Conservation (phyloP, 2,888 invertebrate genomes). For the Cyclophora albipunctata region DNA sequence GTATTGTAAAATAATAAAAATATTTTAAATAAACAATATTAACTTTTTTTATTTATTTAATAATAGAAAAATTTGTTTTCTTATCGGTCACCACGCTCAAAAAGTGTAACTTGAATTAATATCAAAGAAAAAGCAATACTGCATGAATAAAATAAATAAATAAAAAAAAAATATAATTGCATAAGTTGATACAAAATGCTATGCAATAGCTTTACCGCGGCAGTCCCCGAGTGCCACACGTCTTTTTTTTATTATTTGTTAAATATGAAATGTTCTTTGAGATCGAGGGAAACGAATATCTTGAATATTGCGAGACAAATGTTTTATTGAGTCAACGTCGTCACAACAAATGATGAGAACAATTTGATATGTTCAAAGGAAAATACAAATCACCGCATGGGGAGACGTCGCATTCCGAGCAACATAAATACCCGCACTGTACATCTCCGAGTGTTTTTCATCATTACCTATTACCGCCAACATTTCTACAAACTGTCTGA, state of each 20-base stretch:
- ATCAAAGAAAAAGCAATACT: too few species aligned
- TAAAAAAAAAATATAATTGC: too few species aligned
- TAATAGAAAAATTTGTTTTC: too few species aligned
- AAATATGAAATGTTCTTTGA: neutral
- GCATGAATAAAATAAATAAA: too few species aligned
- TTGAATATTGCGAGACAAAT: neutral
- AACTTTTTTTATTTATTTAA: too few species aligned
- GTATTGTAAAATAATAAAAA: too few species aligned
- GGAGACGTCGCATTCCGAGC: slow-evolving; percentile 13
- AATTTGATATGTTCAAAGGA: slow-evolving; percentile 16
- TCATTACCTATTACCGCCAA: slow-evolving; percentile 15
- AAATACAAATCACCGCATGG: slow-evolving; percentile 12
- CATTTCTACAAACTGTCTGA: slow-evolving; percentile 13
- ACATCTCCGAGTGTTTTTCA: slow-evolving; percentile 13
- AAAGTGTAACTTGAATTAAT: too few species aligned
- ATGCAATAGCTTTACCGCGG: too few species aligned
- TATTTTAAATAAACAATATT: too few species aligned
- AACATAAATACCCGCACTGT: slow-evolving; percentile 4
- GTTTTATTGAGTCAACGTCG: slow-evolving; percentile 3
- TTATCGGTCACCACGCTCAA: too few species aligned
- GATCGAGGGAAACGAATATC: neutral
- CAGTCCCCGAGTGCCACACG: too few species aligned
- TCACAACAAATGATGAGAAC: slow-evolving; percentile 3
- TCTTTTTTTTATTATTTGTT: neutral
- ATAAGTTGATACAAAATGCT: too few species aligned